Evolutionary conservation across 2,113 vertebrate species (phyloP), one percentile per base, ranked within the genome.

Genomic region (Xiphophorus hellerii): DNA sequence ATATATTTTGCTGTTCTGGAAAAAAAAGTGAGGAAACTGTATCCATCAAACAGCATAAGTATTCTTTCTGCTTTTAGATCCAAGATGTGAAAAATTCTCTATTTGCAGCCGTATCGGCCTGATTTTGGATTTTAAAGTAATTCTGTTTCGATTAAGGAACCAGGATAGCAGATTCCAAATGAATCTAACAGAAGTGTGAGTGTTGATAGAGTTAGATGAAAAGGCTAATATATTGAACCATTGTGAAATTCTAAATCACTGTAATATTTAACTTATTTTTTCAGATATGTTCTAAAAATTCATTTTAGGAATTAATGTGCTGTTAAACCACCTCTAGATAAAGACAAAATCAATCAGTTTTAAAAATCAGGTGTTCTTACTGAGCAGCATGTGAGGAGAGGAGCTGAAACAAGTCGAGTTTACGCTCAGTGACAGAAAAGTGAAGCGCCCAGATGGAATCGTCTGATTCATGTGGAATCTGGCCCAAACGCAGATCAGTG

Each of bases 1-100:
- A 94, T 87, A 58, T 44, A 91, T 93, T 69, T 17, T 37, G 29
- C 27, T 63, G 51, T 69, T 69, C 48, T 44, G 91, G 92, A 12
- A 28, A 29, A 27, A 11, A 68, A 42, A 69, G 77, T 76, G 62
- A 80, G 80, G 84, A 82, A 92, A 90, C 81, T 80, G 69, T 78
- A 88, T 80, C 81, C 13, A 65, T 63, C 58, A 61, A 71, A 80
- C 77, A 69, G 71, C 11, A 63, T 63, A 82, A 72, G 37, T 44
- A 79, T 71, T 77, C 6, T 74, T 90, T 51, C 80, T 63, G 87
- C 72, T 54, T 54, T 9, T 8, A 58, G 22, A 58, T 25, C 22
- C 22, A 9, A 58, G 17, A 17, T 7, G 5, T 48, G 17, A 17
- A 48, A 58, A 17, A 13, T 71, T 39, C 66, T 31, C 66, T 66